Evolutionary conservation across 2,113 vertebrate genomes (phyloP).

Genomic region (Progne subis): DNA sequence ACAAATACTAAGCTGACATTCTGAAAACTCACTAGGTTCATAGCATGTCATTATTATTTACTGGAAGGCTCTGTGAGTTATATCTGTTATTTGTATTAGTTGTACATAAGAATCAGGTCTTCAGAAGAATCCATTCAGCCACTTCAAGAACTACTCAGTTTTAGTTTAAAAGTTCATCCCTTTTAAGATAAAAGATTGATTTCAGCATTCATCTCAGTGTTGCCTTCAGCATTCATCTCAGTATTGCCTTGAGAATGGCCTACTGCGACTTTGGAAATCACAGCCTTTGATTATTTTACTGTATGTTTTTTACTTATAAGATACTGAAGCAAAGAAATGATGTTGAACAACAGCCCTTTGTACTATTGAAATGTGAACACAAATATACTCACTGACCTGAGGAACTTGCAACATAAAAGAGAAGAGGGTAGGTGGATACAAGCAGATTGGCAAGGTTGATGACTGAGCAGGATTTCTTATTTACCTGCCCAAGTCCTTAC

Average conservation of each 20-base stretch:
- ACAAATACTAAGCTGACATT: not conserved
- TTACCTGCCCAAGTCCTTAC: not conserved
- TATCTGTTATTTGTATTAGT: not conserved
- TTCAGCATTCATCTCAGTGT: not conserved
- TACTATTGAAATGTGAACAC: not conserved
- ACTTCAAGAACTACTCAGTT: not conserved
- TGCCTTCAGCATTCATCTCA: not conserved
- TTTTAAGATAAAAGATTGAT: not conserved
- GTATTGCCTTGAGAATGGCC: not conserved
- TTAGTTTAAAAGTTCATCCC: not conserved
- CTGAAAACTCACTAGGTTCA: not conserved
- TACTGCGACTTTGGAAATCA: not conserved
- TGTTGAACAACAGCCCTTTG: not conserved
- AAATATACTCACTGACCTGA: not conserved
- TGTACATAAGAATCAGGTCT: not conserved
- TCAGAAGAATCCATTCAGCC: not conserved
- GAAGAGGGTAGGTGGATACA: not conserved
- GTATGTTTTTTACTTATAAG: not conserved
- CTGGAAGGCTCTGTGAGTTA: not conserved
- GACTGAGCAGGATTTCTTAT: not conserved
- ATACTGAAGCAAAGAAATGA: not conserved
- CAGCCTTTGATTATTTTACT: not conserved
- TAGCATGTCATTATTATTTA: not conserved
- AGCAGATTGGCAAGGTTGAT: not conserved
- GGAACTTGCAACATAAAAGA: not conserved